Evolutionary conservation across 2,797 vertebrate species (phyloP).

Genomic region (Pseudochromis fuscus): DNA sequence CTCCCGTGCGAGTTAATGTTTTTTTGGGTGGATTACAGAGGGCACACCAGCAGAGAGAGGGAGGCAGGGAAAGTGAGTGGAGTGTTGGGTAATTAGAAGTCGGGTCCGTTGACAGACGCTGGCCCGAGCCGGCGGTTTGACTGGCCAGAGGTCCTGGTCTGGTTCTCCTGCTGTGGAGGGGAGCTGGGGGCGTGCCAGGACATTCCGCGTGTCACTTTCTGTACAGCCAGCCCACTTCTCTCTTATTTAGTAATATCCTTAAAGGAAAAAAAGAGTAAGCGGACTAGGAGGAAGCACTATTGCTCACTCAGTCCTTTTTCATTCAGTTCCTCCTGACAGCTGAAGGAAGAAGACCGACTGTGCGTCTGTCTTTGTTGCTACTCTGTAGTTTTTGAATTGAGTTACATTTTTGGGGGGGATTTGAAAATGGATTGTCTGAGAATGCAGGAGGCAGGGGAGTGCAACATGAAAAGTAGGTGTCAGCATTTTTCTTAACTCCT

Average conservation of each 20-base stretch:
- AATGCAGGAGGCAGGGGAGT: conserved; percentile 62
- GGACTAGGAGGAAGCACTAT: conserved; percentile 65
- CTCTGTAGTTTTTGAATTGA: conserved; percentile 1
- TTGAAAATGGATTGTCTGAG: conserved; percentile 70
- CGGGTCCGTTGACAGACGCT: conserved; percentile 42
- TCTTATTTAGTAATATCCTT: conserved; percentile 70
- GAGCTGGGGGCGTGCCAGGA: conserved; percentile 77
- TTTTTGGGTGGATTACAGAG: conserved; percentile 16
- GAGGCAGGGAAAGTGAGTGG: conserved; percentile 11
- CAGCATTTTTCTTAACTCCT: conserved; percentile 3
- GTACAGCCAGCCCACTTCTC: conserved; percentile 73
- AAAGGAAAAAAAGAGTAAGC: conserved; percentile 32
- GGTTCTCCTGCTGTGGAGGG: conserved; percentile 63
- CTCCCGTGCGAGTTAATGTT: not conserved
- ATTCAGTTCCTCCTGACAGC: conserved; percentile 54
- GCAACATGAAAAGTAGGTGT: conserved; percentile 77
- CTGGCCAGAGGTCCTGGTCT: conserved; percentile 54
- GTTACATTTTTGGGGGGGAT: conserved; percentile 1
- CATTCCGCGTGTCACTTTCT: conserved; percentile 79
- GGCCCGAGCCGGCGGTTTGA: conserved; percentile 43
- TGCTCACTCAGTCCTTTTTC: conserved; percentile 54
- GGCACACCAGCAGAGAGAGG: not conserved
- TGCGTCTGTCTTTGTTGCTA: not conserved
- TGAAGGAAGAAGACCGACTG: conserved; percentile 15
- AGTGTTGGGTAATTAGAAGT: conserved; percentile 51